phyloP scores from a whole-genome alignment of 2,113 vertebrate species.

The Daubentonia madagascariensis region DNA sequence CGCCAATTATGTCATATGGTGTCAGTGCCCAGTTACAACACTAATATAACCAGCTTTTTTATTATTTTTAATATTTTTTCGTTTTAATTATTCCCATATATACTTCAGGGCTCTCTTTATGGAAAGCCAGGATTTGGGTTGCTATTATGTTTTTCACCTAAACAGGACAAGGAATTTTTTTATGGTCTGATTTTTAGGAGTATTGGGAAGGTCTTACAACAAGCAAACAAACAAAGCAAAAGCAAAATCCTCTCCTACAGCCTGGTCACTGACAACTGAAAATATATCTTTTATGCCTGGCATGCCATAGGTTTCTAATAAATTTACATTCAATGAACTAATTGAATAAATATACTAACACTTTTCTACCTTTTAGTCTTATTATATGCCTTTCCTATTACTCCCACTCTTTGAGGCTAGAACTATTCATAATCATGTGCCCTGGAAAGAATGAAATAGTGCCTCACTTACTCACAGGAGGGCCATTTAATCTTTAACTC shows the following conservation, averaged over 20 bases:
- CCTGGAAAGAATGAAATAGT: background rate
- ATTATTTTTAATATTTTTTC: conserved; percentile 62
- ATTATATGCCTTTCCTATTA: background rate
- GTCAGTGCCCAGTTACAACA: conserved; percentile 52
- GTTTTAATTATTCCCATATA: conserved; percentile 52
- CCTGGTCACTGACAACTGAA: background rate
- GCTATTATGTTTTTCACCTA: background rate
- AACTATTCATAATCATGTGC: background rate
- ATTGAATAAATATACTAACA: background rate
- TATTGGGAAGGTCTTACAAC: background rate
- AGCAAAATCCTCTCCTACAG: background rate
- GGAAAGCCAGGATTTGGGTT: conserved; percentile 3
- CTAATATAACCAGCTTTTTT: conserved; percentile 6
- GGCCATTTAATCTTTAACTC: background rate
- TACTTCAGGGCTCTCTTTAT: conserved; percentile 24
- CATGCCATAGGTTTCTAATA: background rate
- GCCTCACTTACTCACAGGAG: background rate
- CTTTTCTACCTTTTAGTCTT: background rate
- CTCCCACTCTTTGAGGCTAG: background rate
- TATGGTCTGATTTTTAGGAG: conserved; percentile 40
- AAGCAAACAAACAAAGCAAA: background rate
- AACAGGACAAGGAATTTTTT: background rate
- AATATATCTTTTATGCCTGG: background rate
- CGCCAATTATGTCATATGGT: conserved; percentile 56
- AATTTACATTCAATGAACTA: background rate